A percentile compares a stretch with the other conserved stretches of the same genome.
Evolutionary conservation across 2,888 invertebrate species (phyloP).

Genomic region (Synergus itoensis): DNA sequence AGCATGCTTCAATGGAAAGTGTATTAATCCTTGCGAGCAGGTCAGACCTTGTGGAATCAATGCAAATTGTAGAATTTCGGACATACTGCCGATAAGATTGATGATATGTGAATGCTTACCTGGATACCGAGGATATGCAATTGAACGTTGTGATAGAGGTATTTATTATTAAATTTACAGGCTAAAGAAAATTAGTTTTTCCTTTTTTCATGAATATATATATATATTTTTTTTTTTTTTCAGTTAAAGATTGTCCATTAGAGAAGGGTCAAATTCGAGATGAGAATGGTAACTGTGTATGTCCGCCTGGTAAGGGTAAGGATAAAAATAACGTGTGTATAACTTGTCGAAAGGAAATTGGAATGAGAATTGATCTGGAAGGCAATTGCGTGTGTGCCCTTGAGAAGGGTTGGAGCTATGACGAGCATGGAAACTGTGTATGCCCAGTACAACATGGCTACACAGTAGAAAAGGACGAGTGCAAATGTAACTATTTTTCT

Average conservation of each 20-base stretch:
- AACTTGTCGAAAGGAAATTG: slow-evolving; percentile 85
- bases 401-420: slow-evolving; percentile 87
- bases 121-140: slow-evolving; percentile 93
- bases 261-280: slow-evolving; percentile 85
- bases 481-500: slow-evolving; percentile 76
- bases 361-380: slow-evolving; percentile 86
- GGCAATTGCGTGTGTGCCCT: slow-evolving; percentile 91
- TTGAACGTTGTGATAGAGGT: slow-evolving; percentile 90
- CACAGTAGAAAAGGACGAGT: slow-evolving; percentile 82
- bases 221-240: slow-evolving; percentile 57
- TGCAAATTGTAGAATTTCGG: slow-evolving; percentile 87
- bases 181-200: slow-evolving; percentile 10
- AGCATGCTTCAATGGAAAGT: slow-evolving; percentile 90
- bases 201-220: slow-evolving; percentile 16
- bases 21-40: slow-evolving; percentile 90
- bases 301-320: slow-evolving; percentile 88
- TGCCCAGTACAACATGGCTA: slow-evolving; percentile 86
- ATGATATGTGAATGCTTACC: slow-evolving; percentile 93
- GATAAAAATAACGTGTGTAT: slow-evolving; percentile 89
- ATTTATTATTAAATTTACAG: slow-evolving; percentile 57
- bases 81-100: slow-evolving; percentile 91
- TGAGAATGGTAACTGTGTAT: slow-evolving; percentile 85
- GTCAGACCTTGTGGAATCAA: slow-evolving; percentile 90
- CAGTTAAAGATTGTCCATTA: slow-evolving; percentile 82
- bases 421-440: slow-evolving; percentile 88